Base-by-base conservation (phyloP, 2,888 invertebrate genomes). In the Cepaea hortensis region DNA sequence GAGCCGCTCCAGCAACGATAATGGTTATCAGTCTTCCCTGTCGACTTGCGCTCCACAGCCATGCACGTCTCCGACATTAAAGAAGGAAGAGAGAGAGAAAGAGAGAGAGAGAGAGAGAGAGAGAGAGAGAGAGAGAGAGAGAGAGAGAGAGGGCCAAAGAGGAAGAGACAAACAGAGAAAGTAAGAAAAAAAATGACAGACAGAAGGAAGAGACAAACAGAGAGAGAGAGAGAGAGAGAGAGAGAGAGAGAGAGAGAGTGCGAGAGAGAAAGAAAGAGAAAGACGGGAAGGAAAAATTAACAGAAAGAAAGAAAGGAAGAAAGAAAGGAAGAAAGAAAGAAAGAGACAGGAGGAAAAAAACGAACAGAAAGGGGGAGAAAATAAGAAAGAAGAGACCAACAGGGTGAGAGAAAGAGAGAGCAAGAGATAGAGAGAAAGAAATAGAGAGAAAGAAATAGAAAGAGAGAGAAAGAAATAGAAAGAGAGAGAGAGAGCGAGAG, bases 321-420 rank as follows among this genome's bases (percentile, higher is more conserved):
- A 9, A 68, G 68, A 68, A 7, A 68, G n/a, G 1, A 9, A n/a
- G 68, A 68, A 9, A 68, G 68, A 68, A 70, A 81, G 46, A 81
- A 15, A 81, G 81, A 81, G 81, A 68, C 6, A 70, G 70, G 46
- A 70, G 68, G 81, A 81, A 70, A 81, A 13, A 81, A 35, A 81
- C 46, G 35, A 46, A 68, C 9, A 65, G 81, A 81, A 68, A 81
- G 68, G 68, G 65, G 68, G 68, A 20, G 70, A 46, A 46, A 70
- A 46, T 46, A 46, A 61, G n/a, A 68, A 5, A 68, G 48, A 46
- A 9, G 15, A 15, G 62, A 46, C 18, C 48, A 46, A 15, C 46
- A 62, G 55, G 55, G 55, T 9, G 55, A 55, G 55, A 55, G 55
- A 55, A 55, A 55, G 55, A 55, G 11, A 55, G 55, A 55, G 7